Percentiles rank a stretch among this genome's conserved stretches.
Conservation (phyloP, 2,113 vertebrate species). For the Perccottus glenii region DNA sequence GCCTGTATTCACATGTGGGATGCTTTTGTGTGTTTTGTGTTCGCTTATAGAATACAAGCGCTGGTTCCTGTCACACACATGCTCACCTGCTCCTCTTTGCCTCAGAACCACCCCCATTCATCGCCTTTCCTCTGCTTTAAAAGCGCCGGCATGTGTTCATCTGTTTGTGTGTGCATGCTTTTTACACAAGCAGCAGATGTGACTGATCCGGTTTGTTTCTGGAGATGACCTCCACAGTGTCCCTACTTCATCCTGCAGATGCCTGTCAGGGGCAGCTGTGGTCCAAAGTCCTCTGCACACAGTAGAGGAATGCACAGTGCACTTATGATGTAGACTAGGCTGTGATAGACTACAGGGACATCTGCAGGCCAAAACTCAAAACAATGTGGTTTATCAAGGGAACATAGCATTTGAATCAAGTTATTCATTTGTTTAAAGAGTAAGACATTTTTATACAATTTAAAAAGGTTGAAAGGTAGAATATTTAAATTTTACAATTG, state of each 20-base stretch:
- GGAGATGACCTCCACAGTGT: slow-evolving; percentile 18
- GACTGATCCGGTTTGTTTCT: slow-evolving; percentile 17
- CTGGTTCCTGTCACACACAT: slow-evolving; percentile 32
- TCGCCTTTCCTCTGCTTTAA: slow-evolving; percentile 34
- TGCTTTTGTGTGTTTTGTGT: slow-evolving; percentile 40
- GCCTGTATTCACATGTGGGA: slow-evolving; percentile 66
- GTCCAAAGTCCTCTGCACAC: slow-evolving; percentile 41
- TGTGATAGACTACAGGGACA: slow-evolving; percentile 32
- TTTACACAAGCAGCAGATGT: slow-evolving; percentile 43
- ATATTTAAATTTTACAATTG: too few relatives aligned
- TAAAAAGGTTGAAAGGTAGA: too few relatives aligned
- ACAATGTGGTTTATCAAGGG: too few relatives aligned
- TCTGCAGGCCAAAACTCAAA: slow-evolving; percentile 28
- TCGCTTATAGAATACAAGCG: slow-evolving; percentile 21
- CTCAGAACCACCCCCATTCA: slow-evolving; percentile 44
- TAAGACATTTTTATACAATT: too few relatives aligned
- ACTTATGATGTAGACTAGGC: slow-evolving; percentile 3
- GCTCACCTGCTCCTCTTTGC: slow-evolving; percentile 65
- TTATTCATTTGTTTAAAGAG: too few relatives aligned
- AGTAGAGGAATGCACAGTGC: slow-evolving; percentile 20
- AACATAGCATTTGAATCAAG: too few relatives aligned
- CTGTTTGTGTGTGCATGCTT: slow-evolving; percentile 26
- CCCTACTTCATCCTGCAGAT: slow-evolving; percentile 55
- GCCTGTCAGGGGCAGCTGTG: slow-evolving; percentile 59
- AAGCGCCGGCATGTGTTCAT: slow-evolving; percentile 7